Evolutionary conservation across 2,888 invertebrate genomes (phyloP), one percentile per base, ranked within the genome.

Genomic region (Frankliniella fusca): DNA sequence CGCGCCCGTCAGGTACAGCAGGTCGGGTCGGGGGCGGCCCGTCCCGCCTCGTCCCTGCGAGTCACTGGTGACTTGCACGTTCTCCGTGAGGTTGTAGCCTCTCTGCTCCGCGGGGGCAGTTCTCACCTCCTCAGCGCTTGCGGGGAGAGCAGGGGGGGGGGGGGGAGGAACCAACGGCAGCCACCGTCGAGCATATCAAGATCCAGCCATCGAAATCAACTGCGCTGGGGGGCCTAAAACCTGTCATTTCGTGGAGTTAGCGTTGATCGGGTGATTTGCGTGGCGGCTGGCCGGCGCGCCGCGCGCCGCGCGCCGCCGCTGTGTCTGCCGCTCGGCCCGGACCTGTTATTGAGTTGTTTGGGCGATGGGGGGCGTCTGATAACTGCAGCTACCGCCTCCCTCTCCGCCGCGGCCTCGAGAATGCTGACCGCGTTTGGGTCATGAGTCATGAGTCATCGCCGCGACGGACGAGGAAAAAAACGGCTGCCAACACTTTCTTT

Each of bases 331-430:
- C n/a, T n/a, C 3, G 70, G 23, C 70, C 23, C 70, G 9, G 65
- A 18, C 23, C 70, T 23, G 70, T 27, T 27, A 76, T 76, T 76
- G 70, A 76, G 70, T 76, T 76, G 70, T 76, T 76, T 76, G 27
- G 70, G 70, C 70, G 70, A 76, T 76, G 27, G 70, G 10, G 10
- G 70, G 23, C 27, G 70, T 7, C 20, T 18, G 61, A 76, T 76
- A 76, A 76, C 23, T 9, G 70, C 38, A 3, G 38, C 38, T 5
- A 38, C 38, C 38, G 38, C 38, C 3, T 5, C 38, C 38, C 50
- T 50, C 54, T 2, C 54, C 18, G 2, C 18, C 54, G 54, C 54
- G 12, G 5, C 54, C 54, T 7, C 5, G 3, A 3, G 54, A 1
- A 38, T 54, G 54, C 54, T 54, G 54, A 18, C 61, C 15, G 27